phyloP scores from a whole-genome alignment of 2,888 invertebrate genomes.

The Sesamia inferens region DNA sequence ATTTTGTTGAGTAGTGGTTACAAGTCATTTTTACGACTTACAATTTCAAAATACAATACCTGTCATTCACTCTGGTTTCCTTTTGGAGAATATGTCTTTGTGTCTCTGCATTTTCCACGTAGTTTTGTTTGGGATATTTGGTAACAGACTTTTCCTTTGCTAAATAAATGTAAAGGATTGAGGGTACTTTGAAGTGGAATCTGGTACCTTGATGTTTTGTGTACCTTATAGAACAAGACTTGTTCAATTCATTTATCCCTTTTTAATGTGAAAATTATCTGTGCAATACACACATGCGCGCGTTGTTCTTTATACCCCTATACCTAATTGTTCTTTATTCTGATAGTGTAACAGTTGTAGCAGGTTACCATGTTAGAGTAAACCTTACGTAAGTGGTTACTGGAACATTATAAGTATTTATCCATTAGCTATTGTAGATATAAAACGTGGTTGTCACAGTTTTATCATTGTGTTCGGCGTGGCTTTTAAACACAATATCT shows the following conservation, averaged over 20 bases:
- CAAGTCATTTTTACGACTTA: constrained; percentile 28
- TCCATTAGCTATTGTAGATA: constrained; percentile 64
- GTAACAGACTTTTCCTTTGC: neutral
- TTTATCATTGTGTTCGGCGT: constrained; percentile 62
- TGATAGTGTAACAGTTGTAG: constrained; percentile 27
- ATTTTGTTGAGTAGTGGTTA: constrained; percentile 37
- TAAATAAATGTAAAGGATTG: neutral
- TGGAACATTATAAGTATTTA: constrained; percentile 57
- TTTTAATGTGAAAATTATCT: constrained; percentile 37
- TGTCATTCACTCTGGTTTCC: constrained; percentile 34
- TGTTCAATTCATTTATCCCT: constrained; percentile 32
- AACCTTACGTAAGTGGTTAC: constrained; percentile 56
- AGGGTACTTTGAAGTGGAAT: no score
- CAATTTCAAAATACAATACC: constrained; percentile 33
- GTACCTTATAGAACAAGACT: constrained; percentile 15
- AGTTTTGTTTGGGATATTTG: constrained; percentile 5
- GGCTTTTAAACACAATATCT: constrained; percentile 66
- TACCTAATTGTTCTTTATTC: constrained; percentile 4
- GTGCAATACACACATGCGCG: constrained; percentile 19
- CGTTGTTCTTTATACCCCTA: constrained; percentile 19
- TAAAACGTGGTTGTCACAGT: constrained; percentile 65
- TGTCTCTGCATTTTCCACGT: neutral
- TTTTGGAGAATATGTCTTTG: constrained; percentile 17
- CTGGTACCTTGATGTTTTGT: no score
- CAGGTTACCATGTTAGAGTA: constrained; percentile 41